Evolutionary conservation across 2,113 vertebrate genomes (phyloP).

Genomic region (Gorsachius goisagi): DNA sequence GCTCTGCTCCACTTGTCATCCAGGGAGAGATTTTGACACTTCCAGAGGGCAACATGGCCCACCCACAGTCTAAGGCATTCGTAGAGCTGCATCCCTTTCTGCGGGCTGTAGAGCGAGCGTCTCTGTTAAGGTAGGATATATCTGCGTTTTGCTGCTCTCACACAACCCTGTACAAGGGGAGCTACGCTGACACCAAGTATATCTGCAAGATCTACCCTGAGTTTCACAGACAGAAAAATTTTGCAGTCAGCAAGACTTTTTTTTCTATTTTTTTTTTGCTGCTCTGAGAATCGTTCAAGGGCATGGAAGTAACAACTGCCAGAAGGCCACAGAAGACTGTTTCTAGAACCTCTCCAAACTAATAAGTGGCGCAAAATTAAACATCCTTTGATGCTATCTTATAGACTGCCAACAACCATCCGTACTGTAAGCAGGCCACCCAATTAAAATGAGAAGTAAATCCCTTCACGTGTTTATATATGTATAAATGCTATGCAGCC

Average conservation of each 20-base stretch:
- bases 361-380: background rate
- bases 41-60: background rate
- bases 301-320: background rate
- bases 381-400: background rate
- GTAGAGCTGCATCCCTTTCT: background rate
- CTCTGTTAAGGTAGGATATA: background rate
- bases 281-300: background rate
- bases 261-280: background rate
- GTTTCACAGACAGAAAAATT: background rate
- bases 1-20: constrained; percentile 31
- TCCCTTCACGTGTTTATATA: background rate
- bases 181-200: accelerated
- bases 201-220: background rate
- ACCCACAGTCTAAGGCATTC: constrained; percentile 4
- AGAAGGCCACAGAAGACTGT: background rate
- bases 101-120: background rate
- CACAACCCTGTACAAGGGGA: background rate
- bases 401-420: background rate
- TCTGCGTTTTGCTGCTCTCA: background rate
- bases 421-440: background rate
- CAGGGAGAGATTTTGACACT: constrained; percentile 29
- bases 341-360: background rate
- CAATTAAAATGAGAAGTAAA: constrained; percentile 5
- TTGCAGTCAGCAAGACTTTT: background rate
- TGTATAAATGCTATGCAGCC: background rate